Evolutionary conservation across 2,888 invertebrate species (phyloP), one percentile per base, ranked within the genome.

Genomic region (Asteroscopus sphinx): DNA sequence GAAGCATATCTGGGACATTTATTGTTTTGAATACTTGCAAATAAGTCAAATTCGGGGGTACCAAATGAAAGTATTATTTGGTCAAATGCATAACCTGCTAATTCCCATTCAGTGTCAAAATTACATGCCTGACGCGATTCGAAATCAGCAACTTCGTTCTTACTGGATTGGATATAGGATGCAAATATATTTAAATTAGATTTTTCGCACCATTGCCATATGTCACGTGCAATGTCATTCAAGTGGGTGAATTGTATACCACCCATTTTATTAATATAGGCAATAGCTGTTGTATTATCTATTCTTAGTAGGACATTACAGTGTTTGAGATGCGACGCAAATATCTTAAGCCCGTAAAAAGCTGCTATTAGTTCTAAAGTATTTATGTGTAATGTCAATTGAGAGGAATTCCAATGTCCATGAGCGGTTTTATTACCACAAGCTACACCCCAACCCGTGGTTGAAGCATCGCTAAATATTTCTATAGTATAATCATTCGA

Each of bases 31-130:
- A n/a, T n/a, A n/a, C n/a, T n/a, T n/a, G n/a, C n/a, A n/a, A n/a
- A n/a, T n/a, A n/a, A n/a, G n/a, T n/a, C n/a, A n/a, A n/a, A n/a
- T n/a, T n/a, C n/a, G n/a, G n/a, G n/a, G n/a, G n/a, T n/a, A n/a
- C n/a, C n/a, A n/a, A n/a, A n/a, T n/a, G n/a, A n/a, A 9, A 5
- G 7, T 7, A 4, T 45, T 28, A 70, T 65, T 36, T 51, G 5
- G 8, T 5, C 9, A 47, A 57, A 66, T 7, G 47, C 53, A 3
- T 42, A 17, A 26, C 57, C 52, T 7, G 51, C 26, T 7, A 70
- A 40, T 33, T 54, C 53, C 68, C 68, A 70, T 21, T 75, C 66
- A 3, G 45, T 53, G 13, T 53, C 45, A 1, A 39, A 12, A 32
- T 44, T 39, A 35, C 0, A 35, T 12, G 5, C 12, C 11, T 28